These are phyloP conservation scores for Mylabris sibirica DNA, from an alignment of 2,888 invertebrate genomes.

Conservation along the genomic window DNA sequence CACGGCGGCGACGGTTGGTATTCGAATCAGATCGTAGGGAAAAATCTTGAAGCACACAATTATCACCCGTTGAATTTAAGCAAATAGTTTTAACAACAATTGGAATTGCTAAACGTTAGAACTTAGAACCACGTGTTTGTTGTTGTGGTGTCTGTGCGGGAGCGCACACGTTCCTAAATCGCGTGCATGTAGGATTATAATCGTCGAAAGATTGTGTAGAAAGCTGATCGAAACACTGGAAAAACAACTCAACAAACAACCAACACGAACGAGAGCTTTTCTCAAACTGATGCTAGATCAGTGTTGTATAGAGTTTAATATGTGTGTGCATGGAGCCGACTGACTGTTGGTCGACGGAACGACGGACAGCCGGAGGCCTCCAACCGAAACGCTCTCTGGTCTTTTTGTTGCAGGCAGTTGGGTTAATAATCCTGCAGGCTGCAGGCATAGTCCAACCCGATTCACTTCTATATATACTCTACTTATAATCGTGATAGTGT, in stretches of 20 bases:
- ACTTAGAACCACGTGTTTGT: conserved; percentile 18
- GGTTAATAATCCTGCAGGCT: conserved; percentile 55
- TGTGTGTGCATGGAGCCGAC: conserved; percentile 26
- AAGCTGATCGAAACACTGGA: conserved; percentile 17
- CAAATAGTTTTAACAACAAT: not conserved
- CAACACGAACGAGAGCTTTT: conserved; percentile 34
- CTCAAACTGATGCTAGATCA: conserved; percentile 41
- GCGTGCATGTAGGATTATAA: conserved; percentile 32
- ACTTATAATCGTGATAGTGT: conserved; percentile 20
- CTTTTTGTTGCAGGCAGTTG: conserved; percentile 56
- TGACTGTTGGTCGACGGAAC: conserved; percentile 46
- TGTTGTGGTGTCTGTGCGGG: conserved; percentile 7
- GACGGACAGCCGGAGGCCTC: conserved; percentile 48
- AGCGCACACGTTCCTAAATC: conserved; percentile 33
- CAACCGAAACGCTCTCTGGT: conserved; percentile 52
- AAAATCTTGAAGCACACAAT: conserved; percentile 49
- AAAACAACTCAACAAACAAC: conserved; percentile 30
- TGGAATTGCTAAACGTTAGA: not conserved
- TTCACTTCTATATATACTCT: conserved; percentile 37
- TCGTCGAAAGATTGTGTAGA: not conserved
- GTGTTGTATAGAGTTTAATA: conserved; percentile 5
- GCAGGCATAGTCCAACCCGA: conserved; percentile 53
- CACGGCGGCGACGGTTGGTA: conserved; percentile 49
- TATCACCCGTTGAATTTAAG: not conserved
- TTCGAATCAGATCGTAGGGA: conserved; percentile 50